Conservation (phyloP, 2,888 invertebrate species). For the Scaptomyza flava region DNA sequence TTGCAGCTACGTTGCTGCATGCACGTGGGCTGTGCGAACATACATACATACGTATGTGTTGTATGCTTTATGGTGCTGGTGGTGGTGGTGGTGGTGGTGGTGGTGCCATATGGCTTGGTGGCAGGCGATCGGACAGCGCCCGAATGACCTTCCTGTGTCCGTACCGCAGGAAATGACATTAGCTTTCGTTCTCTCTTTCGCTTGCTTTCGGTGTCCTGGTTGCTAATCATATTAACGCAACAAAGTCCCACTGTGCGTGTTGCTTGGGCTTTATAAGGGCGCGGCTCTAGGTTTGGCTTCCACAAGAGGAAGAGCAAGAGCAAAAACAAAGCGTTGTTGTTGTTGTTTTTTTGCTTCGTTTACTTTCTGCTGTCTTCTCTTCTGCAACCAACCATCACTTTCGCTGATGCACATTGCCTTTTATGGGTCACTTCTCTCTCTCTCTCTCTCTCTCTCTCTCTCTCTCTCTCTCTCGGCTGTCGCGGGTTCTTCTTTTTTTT, state of each 20-base stretch:
- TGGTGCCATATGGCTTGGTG: slow-evolving; percentile 60
- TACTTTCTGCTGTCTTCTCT: slow-evolving; percentile 31
- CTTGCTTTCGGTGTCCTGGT: slow-evolving; percentile 20
- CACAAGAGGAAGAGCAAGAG: slow-evolving; percentile 22
- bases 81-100: slow-evolving; percentile 5
- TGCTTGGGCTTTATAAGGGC: slow-evolving; percentile 36
- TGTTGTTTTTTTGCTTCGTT: slow-evolving; percentile 16
- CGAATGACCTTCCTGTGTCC: slow-evolving; percentile 67
- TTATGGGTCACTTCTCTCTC: slow-evolving; percentile 59
- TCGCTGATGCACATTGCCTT: slow-evolving; percentile 67
- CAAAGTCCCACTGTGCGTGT: slow-evolving; percentile 37
- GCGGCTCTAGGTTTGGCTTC: slow-evolving; percentile 64
- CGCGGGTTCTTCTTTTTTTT: slow-evolving; percentile 44
- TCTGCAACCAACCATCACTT: slow-evolving; percentile 51
- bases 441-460: neutral
- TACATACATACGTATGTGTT: neutral
- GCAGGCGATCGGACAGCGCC: slow-evolving; percentile 53
- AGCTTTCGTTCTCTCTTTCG: slow-evolving; percentile 28
- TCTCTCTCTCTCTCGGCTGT: slow-evolving; percentile 5
- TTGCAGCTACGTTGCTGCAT: slow-evolving; percentile 16
- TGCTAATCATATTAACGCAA: slow-evolving; percentile 77
- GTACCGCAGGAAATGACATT: slow-evolving; percentile 73
- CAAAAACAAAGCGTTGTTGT: slow-evolving; percentile 14
- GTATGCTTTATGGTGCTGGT: neutral
- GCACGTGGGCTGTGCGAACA: slow-evolving; percentile 45